A percentile compares a stretch with the other conserved stretches of the same genome.
Evolutionary conservation across 1,140 invertebrate genomes (phyloP).

Genomic region (Scaptodrosophila lebanonensis): DNA sequence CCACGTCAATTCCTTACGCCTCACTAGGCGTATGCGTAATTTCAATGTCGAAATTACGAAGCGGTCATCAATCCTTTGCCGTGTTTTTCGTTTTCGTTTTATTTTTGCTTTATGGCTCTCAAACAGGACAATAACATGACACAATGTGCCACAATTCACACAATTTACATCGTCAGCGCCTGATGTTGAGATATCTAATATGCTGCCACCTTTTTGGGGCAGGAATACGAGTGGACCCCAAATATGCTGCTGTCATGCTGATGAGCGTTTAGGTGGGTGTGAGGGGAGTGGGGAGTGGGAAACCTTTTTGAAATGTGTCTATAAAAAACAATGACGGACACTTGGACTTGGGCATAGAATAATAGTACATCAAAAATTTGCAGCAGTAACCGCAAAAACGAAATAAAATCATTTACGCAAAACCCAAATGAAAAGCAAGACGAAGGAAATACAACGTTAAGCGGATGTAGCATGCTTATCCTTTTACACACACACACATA

Average conservation of each 20-base stretch:
- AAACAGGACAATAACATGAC: constrained; percentile 21
- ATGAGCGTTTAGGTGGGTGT: constrained; percentile 26
- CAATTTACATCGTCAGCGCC: constrained; percentile 39
- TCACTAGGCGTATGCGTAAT: constrained; percentile 52
- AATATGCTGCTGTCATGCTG: constrained; percentile 52
- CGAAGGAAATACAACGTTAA: constrained; percentile 52
- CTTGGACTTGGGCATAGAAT: constrained; percentile 60
- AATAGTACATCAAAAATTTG: constrained; percentile 72
- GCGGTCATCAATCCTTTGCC: constrained; percentile 58
- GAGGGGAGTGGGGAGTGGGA: neutral
- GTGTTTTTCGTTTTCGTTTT: too few relatives aligned
- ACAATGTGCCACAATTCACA: constrained; percentile 66
- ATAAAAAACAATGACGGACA: constrained; percentile 73
- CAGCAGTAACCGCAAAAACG: constrained; percentile 34
- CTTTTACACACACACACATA: constrained; percentile 51
- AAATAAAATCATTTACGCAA: constrained; percentile 74
- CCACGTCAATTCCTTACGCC: too few relatives aligned
- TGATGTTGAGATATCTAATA: constrained; percentile 28
- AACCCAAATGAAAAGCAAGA: constrained; percentile 60
- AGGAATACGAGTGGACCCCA: constrained; percentile 26
- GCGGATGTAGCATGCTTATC: constrained; percentile 68
- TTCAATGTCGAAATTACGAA: constrained; percentile 45
- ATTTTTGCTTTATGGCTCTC: too few relatives aligned
- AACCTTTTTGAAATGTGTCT: constrained; percentile 38
- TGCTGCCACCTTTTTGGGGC: constrained; percentile 60